These are phyloP conservation scores for Azorinus chamasolen DNA, from an alignment of 2,888 invertebrate species.

Conservation along the genomic window DNA sequence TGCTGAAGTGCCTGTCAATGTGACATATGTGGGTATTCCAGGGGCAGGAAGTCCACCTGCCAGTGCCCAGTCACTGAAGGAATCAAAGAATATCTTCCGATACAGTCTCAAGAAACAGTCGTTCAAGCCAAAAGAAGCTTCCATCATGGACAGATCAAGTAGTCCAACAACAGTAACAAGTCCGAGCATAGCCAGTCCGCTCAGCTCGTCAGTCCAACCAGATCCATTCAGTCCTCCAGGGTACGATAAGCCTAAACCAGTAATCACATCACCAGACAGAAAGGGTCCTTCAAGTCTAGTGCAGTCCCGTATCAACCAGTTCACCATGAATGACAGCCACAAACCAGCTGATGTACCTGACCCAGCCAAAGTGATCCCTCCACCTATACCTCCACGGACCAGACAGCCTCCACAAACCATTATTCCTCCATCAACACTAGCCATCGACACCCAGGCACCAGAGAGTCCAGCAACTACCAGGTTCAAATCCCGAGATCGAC, in stretches of 20 bases:
- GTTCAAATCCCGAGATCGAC: conserved; percentile 39
- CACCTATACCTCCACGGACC: conserved; percentile 39
- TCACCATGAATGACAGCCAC: conserved; percentile 38
- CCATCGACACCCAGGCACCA: background rate
- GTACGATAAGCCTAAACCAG: conserved; percentile 48
- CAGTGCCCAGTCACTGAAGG: conserved; percentile 51
- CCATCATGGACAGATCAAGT: background rate
- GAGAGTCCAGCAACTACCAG: background rate
- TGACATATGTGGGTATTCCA: conserved; percentile 42
- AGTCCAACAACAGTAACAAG: conserved; percentile 3
- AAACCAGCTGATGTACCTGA: background rate
- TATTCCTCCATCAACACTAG: background rate
- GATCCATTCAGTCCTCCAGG: conserved; percentile 42
- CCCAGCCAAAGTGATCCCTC: conserved; percentile 6
- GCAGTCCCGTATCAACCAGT: conserved; percentile 48
- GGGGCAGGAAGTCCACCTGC: conserved; percentile 50
- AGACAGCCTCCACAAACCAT: conserved; percentile 14
- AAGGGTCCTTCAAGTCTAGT: conserved; percentile 48
- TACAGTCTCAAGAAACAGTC: conserved; percentile 49
- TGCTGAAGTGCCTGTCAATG: conserved; percentile 38
- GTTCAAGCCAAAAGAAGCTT: background rate
- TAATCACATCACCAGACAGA: conserved; percentile 33
- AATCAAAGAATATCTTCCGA: conserved; percentile 34
- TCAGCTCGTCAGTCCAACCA: background rate
- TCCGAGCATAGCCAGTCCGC: background rate